phyloP scores from a whole-genome alignment of 2,113 vertebrate genomes.

The Beaufortia kweichowensis region DNA sequence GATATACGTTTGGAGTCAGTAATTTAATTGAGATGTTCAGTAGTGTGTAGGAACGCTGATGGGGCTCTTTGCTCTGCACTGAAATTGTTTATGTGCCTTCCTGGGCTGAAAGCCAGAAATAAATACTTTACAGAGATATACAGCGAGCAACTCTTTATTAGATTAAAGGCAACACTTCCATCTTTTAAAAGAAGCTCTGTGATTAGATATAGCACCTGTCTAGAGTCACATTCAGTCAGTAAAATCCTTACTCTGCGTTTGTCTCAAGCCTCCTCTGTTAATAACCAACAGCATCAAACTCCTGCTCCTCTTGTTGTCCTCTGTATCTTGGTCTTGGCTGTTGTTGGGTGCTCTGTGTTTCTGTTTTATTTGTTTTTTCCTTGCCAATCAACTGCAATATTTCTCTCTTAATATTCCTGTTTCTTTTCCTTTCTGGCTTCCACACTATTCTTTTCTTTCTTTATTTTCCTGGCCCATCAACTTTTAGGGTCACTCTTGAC shows the following conservation, averaged over 20 bases:
- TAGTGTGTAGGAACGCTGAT: constrained; percentile 14
- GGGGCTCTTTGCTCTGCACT: constrained; percentile 18
- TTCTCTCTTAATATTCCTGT: constrained; percentile 59
- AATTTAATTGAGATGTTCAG: constrained; percentile 16
- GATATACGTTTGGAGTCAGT: not conserved
- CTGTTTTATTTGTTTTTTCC: constrained; percentile 63
- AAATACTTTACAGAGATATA: not conserved
- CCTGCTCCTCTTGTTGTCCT: constrained; percentile 13
- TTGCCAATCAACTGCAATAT: constrained; percentile 60
- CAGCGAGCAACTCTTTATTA: constrained; percentile 20
- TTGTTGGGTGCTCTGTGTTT: constrained; percentile 67
- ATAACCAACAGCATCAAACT: constrained; percentile 52
- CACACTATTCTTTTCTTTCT: constrained; percentile 56
- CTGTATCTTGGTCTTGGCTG: constrained; percentile 63
- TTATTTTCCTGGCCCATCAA: constrained; percentile 66
- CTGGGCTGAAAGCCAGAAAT: constrained; percentile 28
- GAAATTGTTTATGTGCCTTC: constrained; percentile 13
- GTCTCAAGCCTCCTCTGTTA: constrained; percentile 36
- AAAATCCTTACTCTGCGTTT: constrained; percentile 35
- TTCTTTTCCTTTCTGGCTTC: constrained; percentile 38
- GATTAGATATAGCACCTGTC: not conserved
- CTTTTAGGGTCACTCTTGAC: constrained; percentile 93
- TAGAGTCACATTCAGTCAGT: not conserved
- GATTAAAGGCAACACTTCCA: constrained; percentile 29
- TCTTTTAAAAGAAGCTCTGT: not conserved